Percentiles rank a stretch among this genome's conserved stretches.
phyloP scores from a whole-genome alignment of 1,140 invertebrate genomes.

The Elysia chlorotica region DNA sequence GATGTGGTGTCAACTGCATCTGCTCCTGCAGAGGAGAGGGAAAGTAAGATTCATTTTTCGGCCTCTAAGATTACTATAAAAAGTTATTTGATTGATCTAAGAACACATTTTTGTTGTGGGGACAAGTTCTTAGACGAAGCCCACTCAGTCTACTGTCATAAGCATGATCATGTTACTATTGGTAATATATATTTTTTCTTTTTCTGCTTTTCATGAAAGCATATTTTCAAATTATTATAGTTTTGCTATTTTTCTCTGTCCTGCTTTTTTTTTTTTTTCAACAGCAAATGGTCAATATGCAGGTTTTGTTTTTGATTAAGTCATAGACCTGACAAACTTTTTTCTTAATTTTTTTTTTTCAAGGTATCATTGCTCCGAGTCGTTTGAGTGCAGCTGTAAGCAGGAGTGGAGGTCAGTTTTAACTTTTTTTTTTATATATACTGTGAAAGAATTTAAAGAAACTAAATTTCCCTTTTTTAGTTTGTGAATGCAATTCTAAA shows the following conservation, averaged over 20 bases:
- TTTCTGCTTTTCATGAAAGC: too few species aligned
- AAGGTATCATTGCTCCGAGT: slow-evolving; percentile 41
- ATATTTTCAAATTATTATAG: neutral
- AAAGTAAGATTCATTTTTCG: slow-evolving; percentile 26
- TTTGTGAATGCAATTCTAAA: too few species aligned
- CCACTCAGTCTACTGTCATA: too few species aligned
- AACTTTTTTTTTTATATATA: neutral
- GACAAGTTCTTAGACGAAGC: too few species aligned
- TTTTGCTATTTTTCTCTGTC: neutral
- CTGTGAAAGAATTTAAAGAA: neutral
- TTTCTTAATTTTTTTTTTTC: slow-evolving; percentile 5
- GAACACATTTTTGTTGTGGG: too few species aligned
- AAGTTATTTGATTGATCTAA: too few species aligned
- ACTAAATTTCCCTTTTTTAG: too few species aligned
- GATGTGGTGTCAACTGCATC: slow-evolving; percentile 37
- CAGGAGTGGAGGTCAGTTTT: slow-evolving; percentile 9
- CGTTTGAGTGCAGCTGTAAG: slow-evolving; percentile 27
- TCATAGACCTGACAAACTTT: too few species aligned
- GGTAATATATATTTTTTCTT: too few species aligned
- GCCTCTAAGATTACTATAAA: too few species aligned
- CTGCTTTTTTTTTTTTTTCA: neutral
- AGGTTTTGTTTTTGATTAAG: too few species aligned
- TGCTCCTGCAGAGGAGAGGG: slow-evolving; percentile 11
- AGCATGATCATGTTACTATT: too few species aligned
- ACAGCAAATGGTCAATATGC: neutral